Conservation (phyloP, 2,113 vertebrate species). For the Apaloderma vittatum region DNA sequence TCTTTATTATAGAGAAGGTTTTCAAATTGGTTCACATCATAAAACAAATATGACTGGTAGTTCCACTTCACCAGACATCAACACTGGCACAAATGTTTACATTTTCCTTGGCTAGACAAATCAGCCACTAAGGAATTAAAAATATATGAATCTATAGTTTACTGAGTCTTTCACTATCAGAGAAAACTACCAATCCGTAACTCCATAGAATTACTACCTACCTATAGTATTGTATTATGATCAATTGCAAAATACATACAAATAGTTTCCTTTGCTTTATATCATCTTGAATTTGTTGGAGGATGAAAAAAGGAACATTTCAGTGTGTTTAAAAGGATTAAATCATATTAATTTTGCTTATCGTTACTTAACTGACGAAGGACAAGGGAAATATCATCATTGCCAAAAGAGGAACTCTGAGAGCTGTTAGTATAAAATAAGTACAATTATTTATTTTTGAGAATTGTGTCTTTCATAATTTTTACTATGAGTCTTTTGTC, state of each 20-base stretch:
- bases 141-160: not conserved
- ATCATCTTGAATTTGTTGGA: not conserved
- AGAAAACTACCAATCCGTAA: not conserved
- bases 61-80: constrained; percentile 19
- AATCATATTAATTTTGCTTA: not conserved
- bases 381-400: not conserved
- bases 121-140: not conserved
- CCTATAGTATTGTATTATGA: not conserved
- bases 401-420: not conserved
- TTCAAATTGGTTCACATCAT: not conserved
- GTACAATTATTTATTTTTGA: not conserved
- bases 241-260: not conserved
- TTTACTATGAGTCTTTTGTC: not conserved
- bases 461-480: not conserved
- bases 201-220: not conserved
- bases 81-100: not conserved
- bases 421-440: not conserved
- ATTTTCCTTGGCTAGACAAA: not conserved
- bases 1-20: not conserved
- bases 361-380: not conserved
- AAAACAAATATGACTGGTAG: not conserved
- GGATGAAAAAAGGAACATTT: not conserved
- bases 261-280: not conserved
- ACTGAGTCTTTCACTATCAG: not conserved
- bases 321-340: not conserved